phyloP scores from a whole-genome alignment of 2,113 vertebrate species.

The Aptenodytes patagonicus region DNA sequence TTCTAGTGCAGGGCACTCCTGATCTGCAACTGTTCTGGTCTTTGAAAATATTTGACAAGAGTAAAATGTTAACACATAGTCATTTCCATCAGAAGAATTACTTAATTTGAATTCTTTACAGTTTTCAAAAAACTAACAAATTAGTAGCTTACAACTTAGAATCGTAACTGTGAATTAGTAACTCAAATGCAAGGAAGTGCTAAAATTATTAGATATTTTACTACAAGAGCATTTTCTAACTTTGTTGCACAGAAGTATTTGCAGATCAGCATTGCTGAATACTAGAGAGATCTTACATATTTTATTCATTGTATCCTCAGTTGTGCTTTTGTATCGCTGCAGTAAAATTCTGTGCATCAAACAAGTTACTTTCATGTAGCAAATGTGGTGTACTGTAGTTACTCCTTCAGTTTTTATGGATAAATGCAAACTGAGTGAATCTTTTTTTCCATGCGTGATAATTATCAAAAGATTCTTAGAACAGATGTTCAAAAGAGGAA shows the following conservation, averaged over 20 bases:
- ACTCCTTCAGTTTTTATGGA: conserved; percentile 64
- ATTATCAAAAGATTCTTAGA: background rate
- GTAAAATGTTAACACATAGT: background rate
- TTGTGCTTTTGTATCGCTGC: conserved; percentile 72
- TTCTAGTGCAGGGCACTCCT: conserved; percentile 87
- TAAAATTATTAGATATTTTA: background rate
- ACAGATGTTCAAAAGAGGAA: background rate
- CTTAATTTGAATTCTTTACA: conserved; percentile 21
- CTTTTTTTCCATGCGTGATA: conserved; percentile 66
- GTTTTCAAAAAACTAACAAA: conserved; percentile 23
- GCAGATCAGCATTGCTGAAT: conserved; percentile 81
- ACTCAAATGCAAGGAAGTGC: background rate
- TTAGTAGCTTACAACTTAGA: background rate
- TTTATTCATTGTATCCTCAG: conserved; percentile 58
- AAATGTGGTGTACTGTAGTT: conserved; percentile 63
- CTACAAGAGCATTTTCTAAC: conserved; percentile 11
- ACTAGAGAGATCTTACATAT: conserved; percentile 56
- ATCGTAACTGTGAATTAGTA: background rate
- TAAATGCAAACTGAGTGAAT: conserved; percentile 82
- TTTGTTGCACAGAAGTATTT: conserved; percentile 80
- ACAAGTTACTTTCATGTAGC: conserved; percentile 68
- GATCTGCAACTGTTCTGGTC: conserved; percentile 84
- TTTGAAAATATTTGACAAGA: conserved; percentile 1
- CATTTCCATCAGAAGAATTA: conserved; percentile 2
- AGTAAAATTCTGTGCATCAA: conserved; percentile 80